These are phyloP conservation scores for Misgurnus mizolepis DNA, from an alignment of 2,113 vertebrate species.

Conservation along the genomic window DNA sequence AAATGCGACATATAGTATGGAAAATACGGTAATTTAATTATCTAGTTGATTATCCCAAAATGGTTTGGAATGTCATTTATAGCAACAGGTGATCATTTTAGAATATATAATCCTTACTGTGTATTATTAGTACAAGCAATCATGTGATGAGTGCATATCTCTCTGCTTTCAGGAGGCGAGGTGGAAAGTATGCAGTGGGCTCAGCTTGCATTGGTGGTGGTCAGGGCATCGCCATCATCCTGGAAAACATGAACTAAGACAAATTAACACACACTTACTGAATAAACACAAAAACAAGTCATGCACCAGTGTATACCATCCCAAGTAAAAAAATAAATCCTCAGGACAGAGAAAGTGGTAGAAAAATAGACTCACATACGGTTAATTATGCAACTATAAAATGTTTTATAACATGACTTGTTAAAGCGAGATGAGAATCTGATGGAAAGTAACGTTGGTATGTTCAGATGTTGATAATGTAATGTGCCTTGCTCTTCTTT, in stretches of 20 bases:
- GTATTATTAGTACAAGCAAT: neutral
- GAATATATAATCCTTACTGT: neutral
- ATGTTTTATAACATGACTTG: too few relatives aligned
- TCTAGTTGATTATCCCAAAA: too few relatives aligned
- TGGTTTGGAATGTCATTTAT: neutral
- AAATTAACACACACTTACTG: constrained; percentile 15
- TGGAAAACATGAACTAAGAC: constrained; percentile 81
- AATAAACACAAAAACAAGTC: neutral
- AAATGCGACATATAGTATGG: too few relatives aligned
- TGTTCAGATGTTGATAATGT: neutral
- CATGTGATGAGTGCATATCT: constrained; percentile 5
- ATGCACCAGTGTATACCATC: neutral
- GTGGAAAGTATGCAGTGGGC: constrained; percentile 88
- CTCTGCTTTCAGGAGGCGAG: constrained; percentile 77
- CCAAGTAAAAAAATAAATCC: neutral
- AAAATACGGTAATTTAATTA: too few relatives aligned
- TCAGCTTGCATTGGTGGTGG: constrained; percentile 96
- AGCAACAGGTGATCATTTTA: neutral
- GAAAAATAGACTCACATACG: too few relatives aligned
- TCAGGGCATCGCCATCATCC: constrained; percentile 90
- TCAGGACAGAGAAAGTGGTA: too few relatives aligned
- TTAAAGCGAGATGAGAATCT: too few relatives aligned
- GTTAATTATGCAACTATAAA: too few relatives aligned
- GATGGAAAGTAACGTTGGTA: neutral
- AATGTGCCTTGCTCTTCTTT: constrained; percentile 2